A percentile compares a stretch with the other conserved stretches of the same genome.
Conservation (phyloP, 2,888 invertebrate species). For the Hydrotaea diabolus region DNA sequence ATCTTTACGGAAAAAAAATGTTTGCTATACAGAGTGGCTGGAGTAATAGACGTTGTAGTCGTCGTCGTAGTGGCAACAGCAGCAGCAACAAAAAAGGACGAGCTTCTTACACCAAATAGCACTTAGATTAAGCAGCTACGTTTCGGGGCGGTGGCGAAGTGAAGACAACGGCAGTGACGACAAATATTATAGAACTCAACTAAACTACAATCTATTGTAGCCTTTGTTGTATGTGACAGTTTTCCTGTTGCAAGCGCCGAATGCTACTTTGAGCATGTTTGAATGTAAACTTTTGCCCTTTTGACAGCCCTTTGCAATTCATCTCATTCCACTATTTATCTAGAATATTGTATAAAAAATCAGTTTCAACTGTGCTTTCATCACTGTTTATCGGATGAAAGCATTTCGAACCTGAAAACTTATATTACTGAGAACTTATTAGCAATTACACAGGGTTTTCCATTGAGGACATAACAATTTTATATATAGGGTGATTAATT, state of each 20-base stretch:
- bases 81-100: conserved; percentile 22
- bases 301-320: too few species aligned
- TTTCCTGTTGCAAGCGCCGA: not conserved
- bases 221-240: not conserved
- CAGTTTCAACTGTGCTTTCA: too few species aligned
- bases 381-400: too few species aligned
- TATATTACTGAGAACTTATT: too few species aligned
- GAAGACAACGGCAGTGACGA: conserved; percentile 1
- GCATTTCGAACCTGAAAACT: too few species aligned
- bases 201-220: conserved; percentile 1
- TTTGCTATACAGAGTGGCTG: conserved; percentile 15
- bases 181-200: conserved; percentile 9
- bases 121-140: conserved; percentile 60
- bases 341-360: too few species aligned
- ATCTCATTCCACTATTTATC: too few species aligned
- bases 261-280: not conserved
- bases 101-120: conserved; percentile 58
- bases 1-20: conserved; percentile 41
- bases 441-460: too few species aligned
- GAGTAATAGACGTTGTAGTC: conserved; percentile 18
- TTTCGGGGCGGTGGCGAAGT: not conserved
- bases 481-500: too few species aligned
- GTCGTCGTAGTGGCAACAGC: not conserved
- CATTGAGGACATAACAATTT: too few species aligned
- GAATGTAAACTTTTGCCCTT: not conserved